Base-by-base conservation (phyloP, 2,113 vertebrate species). In the Mobula birostris region DNA sequence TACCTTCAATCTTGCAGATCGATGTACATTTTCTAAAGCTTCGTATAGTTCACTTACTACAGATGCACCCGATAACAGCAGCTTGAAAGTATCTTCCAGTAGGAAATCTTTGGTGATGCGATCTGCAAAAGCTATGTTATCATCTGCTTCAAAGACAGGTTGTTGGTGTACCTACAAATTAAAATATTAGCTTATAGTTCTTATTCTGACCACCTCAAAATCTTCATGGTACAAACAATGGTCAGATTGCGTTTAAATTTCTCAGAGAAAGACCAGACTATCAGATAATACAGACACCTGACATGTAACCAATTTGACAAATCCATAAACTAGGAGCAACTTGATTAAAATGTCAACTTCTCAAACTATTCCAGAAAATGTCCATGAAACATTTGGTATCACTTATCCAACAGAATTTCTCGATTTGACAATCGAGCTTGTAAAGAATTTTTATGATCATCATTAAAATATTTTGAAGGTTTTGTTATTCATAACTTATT, bases 41-140 rank as follows among this genome's bases (percentile, higher is more conserved):
- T 96, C 96, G 94, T 94, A 94, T 87, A 96, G 95, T 78, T 27
- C 94, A 1, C 95, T 94, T 94, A 95, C 94, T 21, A 95, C 96
- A 27, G 95, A 95, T 70, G 95, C 95, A 83, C 97, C 96, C 94
- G 96, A 96, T 58, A 98, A 96, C 94, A 99, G 96, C 96, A 99
- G 97, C 95, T 95, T 96, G 87, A 99, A 97, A 0, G 96, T 96
- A 94, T 99, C 98, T 96, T 98, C 97, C 95, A 99, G 96, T 95
- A 99, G 95, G 61, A 95, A 95, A 96, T 98, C 97, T 97, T 96
- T 98, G 90, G 96, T 96, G 94, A 96, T 97, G 96, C 98, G 98
- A 96, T 97, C 96, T 76, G 97, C 97, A 95, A 96, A 96, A 36
- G 95, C 94, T 15, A 94, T 94, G 56, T 96, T 96, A 72, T 96